Evolutionary conservation across 1,140 invertebrate species (phyloP), one percentile per base, ranked within the genome.

Genomic region (Lucilia sericata): DNA sequence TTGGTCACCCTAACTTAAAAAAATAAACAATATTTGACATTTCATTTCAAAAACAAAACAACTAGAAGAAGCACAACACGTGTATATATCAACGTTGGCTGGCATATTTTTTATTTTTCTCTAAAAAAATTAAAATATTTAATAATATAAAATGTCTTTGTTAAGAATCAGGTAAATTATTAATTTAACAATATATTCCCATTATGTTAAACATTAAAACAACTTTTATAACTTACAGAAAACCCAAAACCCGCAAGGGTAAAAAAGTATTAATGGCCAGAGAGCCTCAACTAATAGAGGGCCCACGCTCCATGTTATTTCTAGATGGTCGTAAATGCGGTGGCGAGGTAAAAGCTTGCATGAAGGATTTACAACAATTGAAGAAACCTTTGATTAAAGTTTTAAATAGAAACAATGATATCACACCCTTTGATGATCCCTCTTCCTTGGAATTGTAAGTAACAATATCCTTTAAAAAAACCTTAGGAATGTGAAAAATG

Each of bases 241-340:
- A 98, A 93, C 95, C 98, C 0, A 97, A 95, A 88, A 98, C 97
- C 30, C 94, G 95, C 34, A 95, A 94, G 91, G 97, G 97, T 55
- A 99, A 99, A 92, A 94, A 96, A 86, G 94, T 95, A 76, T 90
- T 99, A 47, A 91, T 96, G 82, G 94, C 95, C 25, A 93, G 95
- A 87, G 97, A 97, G 88, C 96, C 98, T 0, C 96, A 99, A 92
- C 90, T 98, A 7, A 93, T 97, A 86, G 98, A 99, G 94, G 96
- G 97, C 89, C 92, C 94, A 2, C 99, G 99, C 89, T 94, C 94
- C 88, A 93, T 96, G 70, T 91, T 99, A 82, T 97, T 98, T 88
- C 92, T 99, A 21, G 95, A 96, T 92, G 98, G 97, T 65, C 93
- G 94, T 0, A 97, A 97, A 88, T 95, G 96, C 3, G 97, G 96